Percentiles rank a stretch among this genome's conserved stretches.
Evolutionary conservation across 2,797 vertebrate species (phyloP).

Genomic region (Falco berigora): DNA sequence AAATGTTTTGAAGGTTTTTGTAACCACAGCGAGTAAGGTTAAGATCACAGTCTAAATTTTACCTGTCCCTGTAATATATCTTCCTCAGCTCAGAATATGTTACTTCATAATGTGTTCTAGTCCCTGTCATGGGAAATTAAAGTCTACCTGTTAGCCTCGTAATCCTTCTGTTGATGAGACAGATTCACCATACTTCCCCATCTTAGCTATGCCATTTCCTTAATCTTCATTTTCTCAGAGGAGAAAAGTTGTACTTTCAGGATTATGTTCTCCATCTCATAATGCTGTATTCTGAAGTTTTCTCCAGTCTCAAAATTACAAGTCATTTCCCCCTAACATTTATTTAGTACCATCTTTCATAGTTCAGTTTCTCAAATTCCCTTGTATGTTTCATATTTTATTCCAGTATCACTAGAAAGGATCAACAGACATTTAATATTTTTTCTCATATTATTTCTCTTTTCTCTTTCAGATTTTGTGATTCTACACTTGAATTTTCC

Average conservation of each 20-base stretch:
- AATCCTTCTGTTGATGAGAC: not conserved
- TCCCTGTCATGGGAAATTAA: not conserved
- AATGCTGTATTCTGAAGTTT: not conserved
- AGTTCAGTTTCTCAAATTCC: not conserved
- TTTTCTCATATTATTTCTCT: not conserved
- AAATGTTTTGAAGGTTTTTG: not conserved
- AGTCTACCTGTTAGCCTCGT: not conserved
- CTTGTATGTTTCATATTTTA: not conserved
- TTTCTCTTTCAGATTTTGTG: not conserved
- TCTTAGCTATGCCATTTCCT: not conserved
- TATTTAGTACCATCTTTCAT: not conserved
- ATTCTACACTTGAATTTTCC: not conserved
- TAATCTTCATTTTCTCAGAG: not conserved
- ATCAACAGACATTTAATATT: not conserved
- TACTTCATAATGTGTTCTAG: not conserved
- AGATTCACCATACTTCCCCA: not conserved
- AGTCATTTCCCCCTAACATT: not conserved
- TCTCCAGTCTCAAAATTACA: not conserved
- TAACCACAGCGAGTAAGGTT: not conserved
- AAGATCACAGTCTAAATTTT: not conserved
- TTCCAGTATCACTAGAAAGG: not conserved
- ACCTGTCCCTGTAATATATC: not conserved
- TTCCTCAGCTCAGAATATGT: not conserved
- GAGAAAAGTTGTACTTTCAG: not conserved
- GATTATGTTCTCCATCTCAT: not conserved